phyloP scores from a whole-genome alignment of 2,113 vertebrate genomes.

The human region GRCh38 chr2:10132501-10133000 shows the following conservation, averaged over 20 bases:
- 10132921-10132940: background rate
- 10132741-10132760: background rate
- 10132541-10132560: background rate
- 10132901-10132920: fast-evolving
- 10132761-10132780: background rate
- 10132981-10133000: background rate
- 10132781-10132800: background rate
- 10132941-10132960: background rate
- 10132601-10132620: background rate
- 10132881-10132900: too few relatives aligned
- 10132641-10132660: background rate
- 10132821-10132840: background rate
- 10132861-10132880: background rate
- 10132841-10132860: background rate
- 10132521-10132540: background rate
- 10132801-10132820: background rate
- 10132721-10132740: background rate
- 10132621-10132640: background rate
- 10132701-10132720: background rate
- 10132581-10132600: background rate
- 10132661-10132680: background rate
- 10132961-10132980: background rate
- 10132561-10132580: background rate
- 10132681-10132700: background rate
- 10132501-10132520: background rate